Percentiles rank a stretch among this genome's conserved stretches.
These are phyloP conservation scores for Microplitis manilae DNA, from an alignment of 2,888 invertebrate genomes.

Conservation along the genomic window DNA sequence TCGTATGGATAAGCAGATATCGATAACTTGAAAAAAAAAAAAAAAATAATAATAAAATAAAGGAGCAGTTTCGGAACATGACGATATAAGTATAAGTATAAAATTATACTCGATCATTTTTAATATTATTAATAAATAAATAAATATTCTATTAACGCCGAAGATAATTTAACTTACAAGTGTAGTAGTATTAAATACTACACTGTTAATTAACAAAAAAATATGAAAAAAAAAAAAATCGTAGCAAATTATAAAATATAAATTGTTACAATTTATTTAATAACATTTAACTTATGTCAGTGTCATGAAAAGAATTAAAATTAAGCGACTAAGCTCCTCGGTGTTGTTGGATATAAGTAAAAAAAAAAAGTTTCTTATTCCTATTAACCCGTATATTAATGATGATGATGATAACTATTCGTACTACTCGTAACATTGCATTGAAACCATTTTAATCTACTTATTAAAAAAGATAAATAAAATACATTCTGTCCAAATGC, in stretches of 20 bases:
- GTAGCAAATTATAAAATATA: conserved; percentile 35
- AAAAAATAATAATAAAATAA: not conserved
- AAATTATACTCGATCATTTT: conserved; percentile 1
- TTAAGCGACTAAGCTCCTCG: conserved; percentile 69
- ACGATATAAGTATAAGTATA: not conserved
- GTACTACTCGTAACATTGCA: conserved; percentile 71
- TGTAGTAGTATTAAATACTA: not conserved
- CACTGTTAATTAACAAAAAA: conserved; percentile 28
- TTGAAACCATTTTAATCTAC: conserved; percentile 70
- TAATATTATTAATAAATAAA: conserved; percentile 13
- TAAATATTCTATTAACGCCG: conserved; percentile 6
- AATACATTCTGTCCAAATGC: conserved; percentile 70
- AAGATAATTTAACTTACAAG: not conserved
- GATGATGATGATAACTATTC: conserved; percentile 67
- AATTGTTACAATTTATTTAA: conserved; percentile 41
- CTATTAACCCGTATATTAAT: conserved; percentile 66
- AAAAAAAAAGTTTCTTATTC: conserved; percentile 60
- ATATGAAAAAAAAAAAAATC: conserved; percentile 8
- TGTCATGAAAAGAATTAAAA: conserved; percentile 67
- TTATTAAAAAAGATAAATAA: conserved; percentile 61
- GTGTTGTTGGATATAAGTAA: conserved; percentile 71
- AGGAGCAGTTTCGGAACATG: conserved; percentile 2
- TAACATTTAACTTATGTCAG: conserved; percentile 65
- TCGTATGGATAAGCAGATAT: conserved; percentile 8
- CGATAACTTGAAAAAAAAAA: not conserved